phyloP scores from a whole-genome alignment of 2,888 invertebrate genomes.

The Archips xylosteana region DNA sequence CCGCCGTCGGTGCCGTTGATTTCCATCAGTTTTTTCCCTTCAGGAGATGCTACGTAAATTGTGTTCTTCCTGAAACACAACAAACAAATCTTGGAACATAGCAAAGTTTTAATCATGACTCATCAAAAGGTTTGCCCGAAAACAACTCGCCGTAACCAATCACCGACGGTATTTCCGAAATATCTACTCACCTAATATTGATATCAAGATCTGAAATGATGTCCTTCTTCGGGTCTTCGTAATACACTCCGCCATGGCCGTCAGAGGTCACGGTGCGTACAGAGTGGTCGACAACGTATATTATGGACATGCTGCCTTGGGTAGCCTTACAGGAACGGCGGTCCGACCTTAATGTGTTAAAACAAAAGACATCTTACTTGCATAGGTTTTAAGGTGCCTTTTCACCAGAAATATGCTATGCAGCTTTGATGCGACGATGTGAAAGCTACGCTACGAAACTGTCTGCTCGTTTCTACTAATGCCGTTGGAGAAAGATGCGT shows the following conservation, averaged over 20 bases:
- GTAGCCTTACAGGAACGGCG: constrained; percentile 88
- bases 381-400: no score
- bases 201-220: constrained; percentile 62
- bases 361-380: not conserved
- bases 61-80: constrained; percentile 57
- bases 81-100: no score
- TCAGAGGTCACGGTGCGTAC: constrained; percentile 81
- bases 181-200: constrained; percentile 60
- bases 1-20: constrained; percentile 69
- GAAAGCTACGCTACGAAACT: no score
- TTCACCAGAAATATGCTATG: no score
- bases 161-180: no score
- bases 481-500: no score
- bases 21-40: constrained; percentile 61
- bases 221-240: constrained; percentile 51
- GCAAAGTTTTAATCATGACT: no score
- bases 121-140: no score
- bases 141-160: no score
- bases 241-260: constrained; percentile 56
- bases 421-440: no score
- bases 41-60: constrained; percentile 62
- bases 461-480: no score
- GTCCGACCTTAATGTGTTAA: constrained; percentile 75
- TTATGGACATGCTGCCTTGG: constrained; percentile 80
- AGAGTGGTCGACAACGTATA: constrained; percentile 84